phyloP scores from a whole-genome alignment of 1,140 invertebrate genomes.

The Heliothis virescens region DNA sequence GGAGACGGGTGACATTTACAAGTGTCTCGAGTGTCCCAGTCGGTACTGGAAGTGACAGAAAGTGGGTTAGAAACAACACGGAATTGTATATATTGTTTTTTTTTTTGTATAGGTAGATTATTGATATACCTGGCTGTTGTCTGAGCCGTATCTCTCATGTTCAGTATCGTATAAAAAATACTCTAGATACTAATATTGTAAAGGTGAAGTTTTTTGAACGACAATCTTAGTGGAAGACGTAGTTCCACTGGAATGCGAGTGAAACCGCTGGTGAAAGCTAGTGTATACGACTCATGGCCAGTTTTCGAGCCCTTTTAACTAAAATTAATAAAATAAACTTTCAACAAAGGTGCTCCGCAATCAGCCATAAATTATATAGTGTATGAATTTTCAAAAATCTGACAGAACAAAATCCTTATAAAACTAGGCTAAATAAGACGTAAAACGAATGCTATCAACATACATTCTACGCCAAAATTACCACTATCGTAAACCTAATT shows the following conservation, averaged over 20 bases:
- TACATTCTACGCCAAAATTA: background rate
- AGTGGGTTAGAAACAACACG: background rate
- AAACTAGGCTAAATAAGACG: background rate
- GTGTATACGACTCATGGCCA: too few relatives aligned
- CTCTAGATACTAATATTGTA: background rate
- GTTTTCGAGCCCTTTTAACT: too few relatives aligned
- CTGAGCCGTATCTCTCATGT: too few relatives aligned
- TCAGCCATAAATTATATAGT: too few relatives aligned
- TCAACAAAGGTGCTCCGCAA: too few relatives aligned
- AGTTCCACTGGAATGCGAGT: too few relatives aligned
- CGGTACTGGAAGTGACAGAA: background rate
- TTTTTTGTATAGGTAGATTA: background rate
- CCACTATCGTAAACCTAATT: slow-evolving; percentile 16
- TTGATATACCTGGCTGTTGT: background rate
- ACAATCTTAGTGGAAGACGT: too few relatives aligned
- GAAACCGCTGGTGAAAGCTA: too few relatives aligned
- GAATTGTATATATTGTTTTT: background rate
- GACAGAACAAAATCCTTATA: background rate
- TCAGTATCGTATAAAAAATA: too few relatives aligned
- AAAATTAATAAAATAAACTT: too few relatives aligned
- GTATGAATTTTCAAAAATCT: too few relatives aligned
- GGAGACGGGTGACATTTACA: slow-evolving; percentile 6
- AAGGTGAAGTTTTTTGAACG: too few relatives aligned
- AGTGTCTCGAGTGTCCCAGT: slow-evolving; percentile 2
- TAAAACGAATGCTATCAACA: background rate